Conservation (phyloP, 2,888 invertebrate species). For the Stomorhina lunata region DNA sequence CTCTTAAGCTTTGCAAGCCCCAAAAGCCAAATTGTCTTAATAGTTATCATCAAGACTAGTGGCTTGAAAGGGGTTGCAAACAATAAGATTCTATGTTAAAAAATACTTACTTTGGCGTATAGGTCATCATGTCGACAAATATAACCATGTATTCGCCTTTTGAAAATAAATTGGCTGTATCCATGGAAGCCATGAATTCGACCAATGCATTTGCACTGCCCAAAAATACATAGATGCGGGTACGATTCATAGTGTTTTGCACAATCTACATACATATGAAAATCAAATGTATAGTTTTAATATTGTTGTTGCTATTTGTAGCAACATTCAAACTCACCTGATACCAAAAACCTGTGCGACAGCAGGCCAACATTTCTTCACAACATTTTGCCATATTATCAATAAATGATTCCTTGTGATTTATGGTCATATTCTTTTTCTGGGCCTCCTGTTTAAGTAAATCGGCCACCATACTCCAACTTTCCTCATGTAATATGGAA, state of each 20-base stretch:
- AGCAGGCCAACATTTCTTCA: constrained; percentile 87
- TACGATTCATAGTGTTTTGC: constrained; percentile 91
- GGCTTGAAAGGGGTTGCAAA: constrained; percentile 23
- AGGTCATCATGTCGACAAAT: constrained; percentile 95
- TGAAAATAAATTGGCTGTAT: constrained; percentile 91
- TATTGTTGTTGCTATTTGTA: background rate
- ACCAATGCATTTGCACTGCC: constrained; percentile 92
- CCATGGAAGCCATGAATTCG: constrained; percentile 95
- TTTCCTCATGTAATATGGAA: constrained; percentile 91
- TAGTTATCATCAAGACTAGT: constrained; percentile 1
- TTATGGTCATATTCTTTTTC: constrained; percentile 90
- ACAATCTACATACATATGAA: too few relatives aligned
- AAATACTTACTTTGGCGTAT: constrained; percentile 83
- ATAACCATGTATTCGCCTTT: constrained; percentile 97
- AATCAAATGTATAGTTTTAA: background rate
- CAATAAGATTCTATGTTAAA: constrained; percentile 12
- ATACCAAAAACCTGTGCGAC: constrained; percentile 90
- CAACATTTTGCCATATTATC: constrained; percentile 88
- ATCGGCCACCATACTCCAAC: constrained; percentile 90
- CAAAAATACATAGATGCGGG: constrained; percentile 96
- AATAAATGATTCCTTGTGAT: constrained; percentile 86
- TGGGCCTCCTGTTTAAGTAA: constrained; percentile 89
- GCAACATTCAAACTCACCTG: constrained; percentile 81
- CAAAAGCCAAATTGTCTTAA: constrained; percentile 35
- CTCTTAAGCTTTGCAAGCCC: constrained; percentile 31